A percentile compares a stretch with the other conserved stretches of the same genome.
Evolutionary conservation across 2,797 vertebrate genomes (phyloP).

Genomic region (Loris lydekkerianus): DNA sequence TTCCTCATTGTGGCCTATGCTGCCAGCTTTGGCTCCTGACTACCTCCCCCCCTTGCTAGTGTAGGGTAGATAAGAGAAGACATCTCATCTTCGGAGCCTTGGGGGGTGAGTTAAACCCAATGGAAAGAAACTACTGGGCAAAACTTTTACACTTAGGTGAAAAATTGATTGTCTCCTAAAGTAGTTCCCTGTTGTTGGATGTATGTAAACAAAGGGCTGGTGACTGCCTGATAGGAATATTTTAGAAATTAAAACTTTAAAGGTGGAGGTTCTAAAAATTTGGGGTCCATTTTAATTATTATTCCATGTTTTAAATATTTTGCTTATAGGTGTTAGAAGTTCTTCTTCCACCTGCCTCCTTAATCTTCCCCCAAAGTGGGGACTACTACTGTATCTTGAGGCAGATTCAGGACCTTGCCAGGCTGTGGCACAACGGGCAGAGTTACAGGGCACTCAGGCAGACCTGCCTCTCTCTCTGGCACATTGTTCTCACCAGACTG

Average conservation of each 20-base stretch:
- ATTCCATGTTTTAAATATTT: background rate
- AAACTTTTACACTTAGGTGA: background rate
- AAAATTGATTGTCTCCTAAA: background rate
- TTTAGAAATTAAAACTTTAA: background rate
- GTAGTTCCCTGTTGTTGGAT: background rate
- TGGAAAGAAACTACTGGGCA: background rate
- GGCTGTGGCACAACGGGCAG: too few relatives aligned
- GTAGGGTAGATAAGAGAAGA: background rate
- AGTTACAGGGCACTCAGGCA: background rate
- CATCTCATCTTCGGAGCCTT: rapidly evolving
- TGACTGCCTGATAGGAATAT: background rate
- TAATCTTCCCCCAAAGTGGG: background rate
- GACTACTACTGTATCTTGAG: background rate
- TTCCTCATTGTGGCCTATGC: too few relatives aligned
- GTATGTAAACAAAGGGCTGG: background rate
- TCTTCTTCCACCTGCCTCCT: background rate
- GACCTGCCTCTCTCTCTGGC: background rate
- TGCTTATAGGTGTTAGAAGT: background rate
- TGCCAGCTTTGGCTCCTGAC: background rate
- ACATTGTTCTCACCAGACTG: background rate
- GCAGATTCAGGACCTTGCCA: background rate
- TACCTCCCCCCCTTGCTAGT: background rate
- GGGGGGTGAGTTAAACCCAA: background rate
- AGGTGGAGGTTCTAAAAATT: background rate
- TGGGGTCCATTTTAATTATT: background rate